Conservation (phyloP, 1,140 invertebrate species). For the Lasaia peninsularis region DNA sequence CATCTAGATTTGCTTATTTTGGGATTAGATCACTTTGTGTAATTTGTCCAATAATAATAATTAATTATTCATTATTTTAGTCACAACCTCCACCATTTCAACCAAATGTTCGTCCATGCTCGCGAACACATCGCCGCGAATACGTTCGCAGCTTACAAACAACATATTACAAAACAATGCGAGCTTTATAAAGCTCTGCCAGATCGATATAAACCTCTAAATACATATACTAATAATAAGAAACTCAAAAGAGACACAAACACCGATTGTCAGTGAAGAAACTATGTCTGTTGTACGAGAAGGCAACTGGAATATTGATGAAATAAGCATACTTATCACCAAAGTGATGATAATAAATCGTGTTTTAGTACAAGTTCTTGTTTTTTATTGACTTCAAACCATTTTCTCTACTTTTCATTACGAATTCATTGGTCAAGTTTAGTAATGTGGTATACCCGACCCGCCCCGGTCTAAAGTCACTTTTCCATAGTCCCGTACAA, state of each 20-base stretch:
- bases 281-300: neutral
- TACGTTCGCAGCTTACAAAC: conserved; percentile 45
- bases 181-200: conserved; percentile 17
- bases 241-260: conserved; percentile 1
- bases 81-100: conserved; percentile 62
- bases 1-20: too few relatives aligned
- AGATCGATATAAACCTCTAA: conserved; percentile 2
- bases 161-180: conserved; percentile 56
- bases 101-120: conserved; percentile 53
- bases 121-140: conserved; percentile 48
- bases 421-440: too few relatives aligned
- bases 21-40: too few relatives aligned
- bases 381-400: neutral
- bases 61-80: conserved; percentile 33
- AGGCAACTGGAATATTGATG: neutral
- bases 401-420: neutral
- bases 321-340: neutral
- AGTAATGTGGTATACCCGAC: too few relatives aligned
- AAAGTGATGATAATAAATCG: neutral
- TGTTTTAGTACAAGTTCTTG: neutral
- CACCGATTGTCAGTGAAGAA: neutral
- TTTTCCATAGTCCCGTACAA: too few relatives aligned
- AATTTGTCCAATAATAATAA: too few relatives aligned
- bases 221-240: conserved; percentile 7
- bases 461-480: too few relatives aligned